These are phyloP conservation scores for Conopomorpha cramerella DNA, from an alignment of 1,140 invertebrate genomes.

Conservation along the genomic window DNA sequence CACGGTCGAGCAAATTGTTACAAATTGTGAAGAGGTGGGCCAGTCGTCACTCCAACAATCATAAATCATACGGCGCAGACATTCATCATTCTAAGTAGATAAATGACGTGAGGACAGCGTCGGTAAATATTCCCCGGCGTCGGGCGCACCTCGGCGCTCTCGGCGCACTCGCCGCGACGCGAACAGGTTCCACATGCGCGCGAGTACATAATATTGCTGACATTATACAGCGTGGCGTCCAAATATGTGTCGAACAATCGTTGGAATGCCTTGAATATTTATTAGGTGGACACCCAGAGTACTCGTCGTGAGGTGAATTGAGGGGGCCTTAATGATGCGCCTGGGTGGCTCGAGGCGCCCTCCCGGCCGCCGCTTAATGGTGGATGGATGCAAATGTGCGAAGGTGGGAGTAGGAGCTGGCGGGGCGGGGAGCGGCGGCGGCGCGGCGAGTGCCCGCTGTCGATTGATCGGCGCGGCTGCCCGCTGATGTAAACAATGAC, in stretches of 20 bases:
- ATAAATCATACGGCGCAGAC: constrained; percentile 50
- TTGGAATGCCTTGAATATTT: constrained; percentile 54
- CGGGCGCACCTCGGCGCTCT: no score
- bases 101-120: constrained; percentile 49
- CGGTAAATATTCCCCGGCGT: constrained; percentile 57
- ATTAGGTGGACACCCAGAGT: constrained; percentile 51
- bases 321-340: constrained; percentile 36
- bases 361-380: constrained; percentile 33
- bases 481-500: constrained; percentile 56
- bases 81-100: constrained; percentile 58
- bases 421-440: constrained; percentile 42
- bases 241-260: constrained; percentile 55
- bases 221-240: constrained; percentile 33
- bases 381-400: constrained; percentile 53
- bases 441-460: constrained; percentile 52
- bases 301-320: constrained; percentile 53
- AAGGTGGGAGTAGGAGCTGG: no score
- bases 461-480: constrained; percentile 51
- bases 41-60: constrained; percentile 47
- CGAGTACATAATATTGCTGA: no score
- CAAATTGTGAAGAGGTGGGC: constrained; percentile 55
- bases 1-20: constrained; percentile 59
- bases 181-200: no score
- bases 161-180: no score
- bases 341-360: constrained; percentile 44